These are phyloP conservation scores for Camponotus vicinus DNA, from an alignment of 1,140 invertebrate species.

Conservation along the genomic window DNA sequence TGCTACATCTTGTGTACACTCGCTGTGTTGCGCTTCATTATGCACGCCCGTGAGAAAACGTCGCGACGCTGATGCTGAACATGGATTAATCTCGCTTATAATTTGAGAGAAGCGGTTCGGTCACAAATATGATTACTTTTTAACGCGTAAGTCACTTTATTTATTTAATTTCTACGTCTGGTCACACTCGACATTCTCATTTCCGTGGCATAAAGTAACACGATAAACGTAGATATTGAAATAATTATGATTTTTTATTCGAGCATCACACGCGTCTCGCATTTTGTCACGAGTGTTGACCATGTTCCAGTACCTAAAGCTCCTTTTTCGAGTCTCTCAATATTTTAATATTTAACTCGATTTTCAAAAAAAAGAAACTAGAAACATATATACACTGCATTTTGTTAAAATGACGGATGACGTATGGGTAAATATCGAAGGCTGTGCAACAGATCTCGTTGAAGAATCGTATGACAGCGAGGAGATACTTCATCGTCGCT, in stretches of 20 bases:
- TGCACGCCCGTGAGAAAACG: slow-evolving; percentile 62
- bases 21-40: slow-evolving; percentile 74
- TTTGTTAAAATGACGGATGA: not conserved
- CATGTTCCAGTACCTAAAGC: slow-evolving; percentile 8
- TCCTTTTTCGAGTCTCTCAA: not conserved
- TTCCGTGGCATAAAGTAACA: not conserved
- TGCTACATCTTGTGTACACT: slow-evolving; percentile 88
- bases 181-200: not conserved
- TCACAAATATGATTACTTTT: not conserved
- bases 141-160: slow-evolving; percentile 1
- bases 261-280: slow-evolving; percentile 63
- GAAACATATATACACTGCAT: not conserved
- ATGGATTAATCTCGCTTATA: not conserved
- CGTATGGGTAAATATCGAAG: not conserved
- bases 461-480: slow-evolving; percentile 1
- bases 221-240: not conserved
- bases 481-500: slow-evolving; percentile 3
- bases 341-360: not conserved
- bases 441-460: not conserved
- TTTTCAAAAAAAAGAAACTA: not conserved
- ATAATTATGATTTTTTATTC: slow-evolving; percentile 31
- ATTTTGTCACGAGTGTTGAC: slow-evolving; percentile 61
- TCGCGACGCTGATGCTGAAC: slow-evolving; percentile 65
- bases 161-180: slow-evolving; percentile 19
- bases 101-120: not conserved